Percentiles rank a stretch among this genome's conserved stretches.
phyloP scores from a whole-genome alignment of 2,113 vertebrate species.

The Amia ocellicauda region DNA sequence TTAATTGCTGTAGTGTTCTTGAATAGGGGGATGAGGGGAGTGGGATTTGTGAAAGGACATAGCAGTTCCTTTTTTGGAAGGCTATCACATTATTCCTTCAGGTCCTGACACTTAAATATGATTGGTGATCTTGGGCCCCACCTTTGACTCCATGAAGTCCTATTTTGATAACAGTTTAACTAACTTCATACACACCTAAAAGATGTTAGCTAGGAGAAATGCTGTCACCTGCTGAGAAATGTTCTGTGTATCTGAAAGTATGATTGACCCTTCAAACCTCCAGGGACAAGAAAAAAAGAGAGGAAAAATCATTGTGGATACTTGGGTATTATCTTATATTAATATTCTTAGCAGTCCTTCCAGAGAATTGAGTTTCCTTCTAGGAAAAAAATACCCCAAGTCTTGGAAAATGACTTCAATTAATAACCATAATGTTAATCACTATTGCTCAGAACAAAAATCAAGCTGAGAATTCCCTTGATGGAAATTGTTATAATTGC shows the following conservation, averaged over 20 bases:
- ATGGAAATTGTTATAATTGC: conserved; percentile 98
- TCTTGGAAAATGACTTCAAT: conserved; percentile 90
- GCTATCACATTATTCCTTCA: neutral
- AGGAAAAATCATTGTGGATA: conserved; percentile 73
- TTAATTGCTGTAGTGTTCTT: neutral
- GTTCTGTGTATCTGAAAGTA: conserved; percentile 66
- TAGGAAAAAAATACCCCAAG: conserved; percentile 66
- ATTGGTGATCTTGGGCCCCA: conserved; percentile 31
- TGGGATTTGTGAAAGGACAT: neutral
- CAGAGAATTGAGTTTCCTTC: conserved; percentile 65
- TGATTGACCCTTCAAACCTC: conserved; percentile 77
- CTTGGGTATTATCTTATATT: conserved; percentile 69
- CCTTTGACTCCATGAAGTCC: conserved; percentile 53
- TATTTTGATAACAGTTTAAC: conserved; percentile 66
- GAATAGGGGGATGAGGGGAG: too few species aligned
- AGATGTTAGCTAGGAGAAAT: conserved; percentile 59
- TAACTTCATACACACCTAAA: conserved; percentile 66
- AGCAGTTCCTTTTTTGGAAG: neutral
- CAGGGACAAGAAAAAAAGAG: conserved; percentile 49
- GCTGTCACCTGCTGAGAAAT: conserved; percentile 66
- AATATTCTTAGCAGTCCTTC: conserved; percentile 71
- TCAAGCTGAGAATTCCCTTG: conserved; percentile 94
- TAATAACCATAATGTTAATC: conserved; percentile 97
- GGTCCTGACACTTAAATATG: neutral
- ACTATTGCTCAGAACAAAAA: conserved; percentile 91